These are phyloP conservation scores for Porites lobata DNA, from an alignment of 92 coral and sea anemone genomes.

Conservation along the genomic window DNA sequence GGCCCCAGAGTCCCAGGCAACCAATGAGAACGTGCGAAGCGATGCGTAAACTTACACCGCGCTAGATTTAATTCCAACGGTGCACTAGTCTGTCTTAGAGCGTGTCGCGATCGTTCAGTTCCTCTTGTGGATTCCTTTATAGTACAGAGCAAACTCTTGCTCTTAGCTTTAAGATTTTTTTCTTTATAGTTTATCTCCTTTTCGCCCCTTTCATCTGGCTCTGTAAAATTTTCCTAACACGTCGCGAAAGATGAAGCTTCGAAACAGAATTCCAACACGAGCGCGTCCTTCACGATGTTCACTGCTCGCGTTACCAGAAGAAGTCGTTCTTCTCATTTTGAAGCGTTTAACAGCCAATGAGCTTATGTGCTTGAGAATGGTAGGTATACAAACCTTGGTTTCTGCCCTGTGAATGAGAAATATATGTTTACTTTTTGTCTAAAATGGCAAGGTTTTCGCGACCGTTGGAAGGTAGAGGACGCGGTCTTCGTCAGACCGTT, in stretches of 20 bases:
- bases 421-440: neutral
- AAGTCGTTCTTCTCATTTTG: conserved; percentile 82
- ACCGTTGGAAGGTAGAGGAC: conserved; percentile 69
- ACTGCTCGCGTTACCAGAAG: conserved; percentile 91
- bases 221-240: neutral
- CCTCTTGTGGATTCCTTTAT: neutral
- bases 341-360: conserved; percentile 87
- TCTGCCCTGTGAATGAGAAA: neutral
- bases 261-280: conserved; percentile 79
- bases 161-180: neutral
- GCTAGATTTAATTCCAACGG: conserved; percentile 72
- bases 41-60: conserved; percentile 55
- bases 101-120: neutral
- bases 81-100: conserved; percentile 9
- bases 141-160: neutral
- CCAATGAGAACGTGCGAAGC: conserved; percentile 74
- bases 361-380: conserved; percentile 84
- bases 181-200: neutral
- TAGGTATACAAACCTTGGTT: conserved; percentile 46
- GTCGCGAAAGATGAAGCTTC: conserved; percentile 75
- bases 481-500: conserved; percentile 30
- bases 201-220: neutral
- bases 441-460: conserved; percentile 17
- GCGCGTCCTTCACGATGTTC: conserved; percentile 63
- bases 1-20: conserved; percentile 83